Percentiles rank a stretch among this genome's conserved stretches.
Conservation (phyloP, 2,797 vertebrate genomes). For the Phrynocephalus vlangalii region DNA sequence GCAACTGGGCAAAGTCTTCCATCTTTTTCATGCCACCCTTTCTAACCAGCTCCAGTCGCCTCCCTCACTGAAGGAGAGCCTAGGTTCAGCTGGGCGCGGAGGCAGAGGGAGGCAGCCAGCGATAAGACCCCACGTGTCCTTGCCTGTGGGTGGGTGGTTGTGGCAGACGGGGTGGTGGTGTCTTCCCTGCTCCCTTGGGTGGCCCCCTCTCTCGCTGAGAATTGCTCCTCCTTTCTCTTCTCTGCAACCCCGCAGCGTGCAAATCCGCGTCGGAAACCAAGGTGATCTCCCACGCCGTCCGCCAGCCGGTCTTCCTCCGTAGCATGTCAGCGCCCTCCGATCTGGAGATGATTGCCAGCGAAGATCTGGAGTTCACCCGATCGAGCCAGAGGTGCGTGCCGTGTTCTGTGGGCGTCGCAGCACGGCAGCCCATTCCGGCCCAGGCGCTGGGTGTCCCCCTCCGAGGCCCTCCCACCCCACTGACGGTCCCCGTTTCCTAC, state of each 20-base stretch:
- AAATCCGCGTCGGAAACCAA: constrained; percentile 95
- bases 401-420: not conserved
- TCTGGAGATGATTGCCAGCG: constrained; percentile 97
- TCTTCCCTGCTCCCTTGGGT: too few species aligned
- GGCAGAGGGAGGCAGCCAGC: not conserved
- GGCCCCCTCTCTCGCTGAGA: not conserved
- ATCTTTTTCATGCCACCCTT: too few species aligned
- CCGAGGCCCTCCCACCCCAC: not conserved
- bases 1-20: too few species aligned
- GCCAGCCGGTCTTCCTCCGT: constrained; percentile 96
- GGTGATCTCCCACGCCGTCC: constrained; percentile 87
- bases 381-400: constrained; percentile 85
- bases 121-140: too few species aligned
- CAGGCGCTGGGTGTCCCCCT: too few species aligned
- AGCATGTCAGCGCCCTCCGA: constrained; percentile 99
- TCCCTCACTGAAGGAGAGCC: too few species aligned
- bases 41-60: too few species aligned
- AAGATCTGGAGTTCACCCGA: constrained; percentile 94
- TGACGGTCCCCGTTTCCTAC: accelerated
- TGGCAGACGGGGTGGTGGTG: too few species aligned
- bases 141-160: not conserved
- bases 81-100: too few species aligned
- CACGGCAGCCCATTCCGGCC: not conserved
- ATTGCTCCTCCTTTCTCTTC: accelerated
- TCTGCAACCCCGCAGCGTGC: constrained; percentile 80